phyloP scores from a whole-genome alignment of 2,797 vertebrate genomes.

The Amphiprion clarkii region DNA sequence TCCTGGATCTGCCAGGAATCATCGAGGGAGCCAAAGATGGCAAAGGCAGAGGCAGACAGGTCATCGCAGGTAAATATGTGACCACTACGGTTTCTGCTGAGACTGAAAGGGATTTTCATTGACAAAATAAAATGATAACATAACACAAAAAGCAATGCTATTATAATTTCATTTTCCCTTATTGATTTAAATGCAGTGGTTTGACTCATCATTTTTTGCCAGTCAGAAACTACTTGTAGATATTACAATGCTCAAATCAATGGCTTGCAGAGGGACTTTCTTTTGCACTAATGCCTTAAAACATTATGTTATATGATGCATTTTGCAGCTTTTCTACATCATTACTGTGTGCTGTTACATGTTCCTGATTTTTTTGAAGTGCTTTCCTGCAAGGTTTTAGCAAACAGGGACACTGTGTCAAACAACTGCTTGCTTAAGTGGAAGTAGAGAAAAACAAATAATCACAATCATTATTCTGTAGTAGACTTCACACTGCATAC shows the following conservation, averaged over 20 bases:
- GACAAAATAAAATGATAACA: not conserved
- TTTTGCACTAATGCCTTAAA: not conserved
- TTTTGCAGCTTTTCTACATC: not conserved
- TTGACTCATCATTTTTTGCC: not conserved
- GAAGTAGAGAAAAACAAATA: not conserved
- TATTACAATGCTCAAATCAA: not conserved
- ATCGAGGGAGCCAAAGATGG: slow-evolving; percentile 99
- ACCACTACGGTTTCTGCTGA: slow-evolving; percentile 1
- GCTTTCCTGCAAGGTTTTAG: not conserved
- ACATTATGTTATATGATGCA: not conserved
- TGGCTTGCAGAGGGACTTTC: not conserved
- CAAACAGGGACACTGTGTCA: not conserved
- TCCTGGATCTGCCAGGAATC: slow-evolving; percentile 97
- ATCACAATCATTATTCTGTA: not conserved
- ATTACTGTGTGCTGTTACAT: not conserved
- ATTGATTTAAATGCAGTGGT: not conserved
- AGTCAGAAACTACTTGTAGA: not conserved
- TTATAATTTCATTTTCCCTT: not conserved
- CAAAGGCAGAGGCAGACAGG: slow-evolving; percentile 97
- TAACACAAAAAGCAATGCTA: not conserved
- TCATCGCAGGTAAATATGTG: slow-evolving; percentile 92
- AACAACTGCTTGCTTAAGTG: not conserved
- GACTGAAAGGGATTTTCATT: not conserved
- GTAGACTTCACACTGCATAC: not conserved
- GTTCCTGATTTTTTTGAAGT: not conserved